These are phyloP conservation scores for Gisinianus flammeolus DNA, from an alignment of 2,888 invertebrate species.

Conservation along the genomic window DNA sequence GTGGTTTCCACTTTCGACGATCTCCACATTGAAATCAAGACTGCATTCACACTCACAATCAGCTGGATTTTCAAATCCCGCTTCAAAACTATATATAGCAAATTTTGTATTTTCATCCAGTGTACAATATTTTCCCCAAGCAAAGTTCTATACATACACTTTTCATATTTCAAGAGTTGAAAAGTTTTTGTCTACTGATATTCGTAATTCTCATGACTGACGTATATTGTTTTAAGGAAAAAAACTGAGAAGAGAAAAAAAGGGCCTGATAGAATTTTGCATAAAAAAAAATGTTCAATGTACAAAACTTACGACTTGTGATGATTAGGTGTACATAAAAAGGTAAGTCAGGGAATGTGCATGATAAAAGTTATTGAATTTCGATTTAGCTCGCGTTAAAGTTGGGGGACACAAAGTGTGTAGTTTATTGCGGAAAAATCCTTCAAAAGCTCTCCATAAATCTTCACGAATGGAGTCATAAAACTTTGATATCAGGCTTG, in stretches of 20 bases:
- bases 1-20: too few relatives aligned
- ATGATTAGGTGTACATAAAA: slow-evolving; percentile 1
- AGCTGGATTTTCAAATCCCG: too few relatives aligned
- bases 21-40: too few relatives aligned
- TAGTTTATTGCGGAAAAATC: slow-evolving; percentile 47
- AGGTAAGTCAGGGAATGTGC: neutral
- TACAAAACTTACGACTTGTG: slow-evolving; percentile 1
- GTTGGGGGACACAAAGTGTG: slow-evolving; percentile 46
- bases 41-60: too few relatives aligned
- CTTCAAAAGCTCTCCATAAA: slow-evolving; percentile 46
- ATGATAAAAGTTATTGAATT: slow-evolving; percentile 44
- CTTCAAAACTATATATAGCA: too few relatives aligned
- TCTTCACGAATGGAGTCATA: slow-evolving; percentile 46
- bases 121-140: too few relatives aligned
- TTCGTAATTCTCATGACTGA: too few relatives aligned
- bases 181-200: too few relatives aligned
- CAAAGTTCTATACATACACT: too few relatives aligned
- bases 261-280: neutral
- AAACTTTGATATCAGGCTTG: slow-evolving; percentile 37
- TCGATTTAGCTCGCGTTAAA: slow-evolving; percentile 47
- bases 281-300: neutral
- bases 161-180: neutral
- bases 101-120: too few relatives aligned
- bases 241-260: neutral
- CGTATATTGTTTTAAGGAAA: neutral